Base-by-base conservation (phyloP, 2,113 vertebrate species). In the Ailurus styani region DNA sequence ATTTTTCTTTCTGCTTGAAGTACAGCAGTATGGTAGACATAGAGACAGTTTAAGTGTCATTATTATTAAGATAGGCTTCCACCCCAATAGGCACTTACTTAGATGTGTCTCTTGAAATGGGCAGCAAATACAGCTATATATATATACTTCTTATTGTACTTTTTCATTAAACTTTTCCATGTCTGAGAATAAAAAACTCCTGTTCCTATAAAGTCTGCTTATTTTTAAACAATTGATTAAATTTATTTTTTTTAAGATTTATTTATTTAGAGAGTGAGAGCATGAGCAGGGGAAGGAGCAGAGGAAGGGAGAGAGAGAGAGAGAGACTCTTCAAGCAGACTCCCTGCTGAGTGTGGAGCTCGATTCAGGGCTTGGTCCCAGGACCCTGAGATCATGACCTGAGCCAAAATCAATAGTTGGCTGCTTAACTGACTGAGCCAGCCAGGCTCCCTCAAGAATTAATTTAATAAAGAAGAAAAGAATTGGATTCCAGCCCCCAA, bases 1-100 rank as follows among this genome's bases (percentile, higher is more conserved):
- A 42, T 45, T 91, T 96, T 95, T 93, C 68, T 64, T 90, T 64
- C 66, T 73, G 86, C 66, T 60, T 87, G n/a, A 91, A 87, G 55
- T 45, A 70, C 13, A 57, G 29, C 34, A 82, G 25, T 10, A 70
- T 23, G 50, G 64, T n/a, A 97, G 47, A 73, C 81, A 64, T 15
- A 84, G 5, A 68, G 55, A 68, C 2, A 23, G 68, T 78, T 95
- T 96, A 40, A 90, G 78, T 54, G 57, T 90, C 78, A 83, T 81
- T 84, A 72, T 81, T 47, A 82, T 66, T 90, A 54, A 78, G 21
- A 37, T 14, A 57, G 72, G 34, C 11, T 87, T 25, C 64, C 45
- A 45, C 50, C 85, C 34, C 75, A 27, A 91, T n/a, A 87, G 42
- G 23, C 21, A 84, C 54, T n/a, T 52, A 37, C 21, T 37, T 7